phyloP scores from a whole-genome alignment of 2,888 invertebrate genomes.

The Alcis repandata region DNA sequence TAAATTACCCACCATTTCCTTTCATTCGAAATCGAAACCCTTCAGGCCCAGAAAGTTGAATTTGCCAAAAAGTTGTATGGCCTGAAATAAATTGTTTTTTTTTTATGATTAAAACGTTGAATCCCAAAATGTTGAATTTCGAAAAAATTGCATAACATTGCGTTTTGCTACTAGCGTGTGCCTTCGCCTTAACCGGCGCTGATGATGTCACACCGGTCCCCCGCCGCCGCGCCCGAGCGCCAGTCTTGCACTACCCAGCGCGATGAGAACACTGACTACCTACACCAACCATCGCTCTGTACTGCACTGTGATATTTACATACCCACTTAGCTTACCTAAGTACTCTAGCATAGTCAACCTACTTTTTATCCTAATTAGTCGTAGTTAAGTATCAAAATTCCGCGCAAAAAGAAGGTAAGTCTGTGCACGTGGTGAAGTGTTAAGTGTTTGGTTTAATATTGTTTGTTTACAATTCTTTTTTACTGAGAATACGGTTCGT shows the following conservation, averaged over 20 bases:
- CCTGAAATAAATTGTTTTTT: no score
- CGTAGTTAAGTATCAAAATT: constrained; percentile 70
- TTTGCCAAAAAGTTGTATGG: no score
- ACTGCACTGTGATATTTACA: constrained; percentile 70
- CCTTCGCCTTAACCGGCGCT: constrained; percentile 60
- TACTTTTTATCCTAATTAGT: constrained; percentile 48
- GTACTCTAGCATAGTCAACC: constrained; percentile 26
- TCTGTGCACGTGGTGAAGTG: constrained; percentile 43
- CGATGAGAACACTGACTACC: constrained; percentile 72
- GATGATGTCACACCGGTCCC: constrained; percentile 70
- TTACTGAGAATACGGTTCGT: not conserved
- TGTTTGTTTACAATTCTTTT: constrained; percentile 45
- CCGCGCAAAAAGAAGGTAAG: constrained; percentile 85
- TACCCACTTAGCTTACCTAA: constrained; percentile 65
- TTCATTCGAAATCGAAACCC: no score
- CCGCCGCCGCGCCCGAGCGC: constrained; percentile 35
- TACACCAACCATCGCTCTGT: constrained; percentile 61
- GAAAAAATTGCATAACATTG: constrained; percentile 54
- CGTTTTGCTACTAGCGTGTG: constrained; percentile 9
- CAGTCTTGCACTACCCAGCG: constrained; percentile 70
- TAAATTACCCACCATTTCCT: no score
- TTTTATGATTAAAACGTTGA: no score
- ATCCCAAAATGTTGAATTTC: no score
- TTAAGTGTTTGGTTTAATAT: constrained; percentile 17
- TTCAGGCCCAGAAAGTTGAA: no score